Percentiles rank a stretch among this genome's conserved stretches.
These are phyloP conservation scores for Alosa alosa DNA, from an alignment of 2,113 vertebrate genomes.

Conservation along the genomic window DNA sequence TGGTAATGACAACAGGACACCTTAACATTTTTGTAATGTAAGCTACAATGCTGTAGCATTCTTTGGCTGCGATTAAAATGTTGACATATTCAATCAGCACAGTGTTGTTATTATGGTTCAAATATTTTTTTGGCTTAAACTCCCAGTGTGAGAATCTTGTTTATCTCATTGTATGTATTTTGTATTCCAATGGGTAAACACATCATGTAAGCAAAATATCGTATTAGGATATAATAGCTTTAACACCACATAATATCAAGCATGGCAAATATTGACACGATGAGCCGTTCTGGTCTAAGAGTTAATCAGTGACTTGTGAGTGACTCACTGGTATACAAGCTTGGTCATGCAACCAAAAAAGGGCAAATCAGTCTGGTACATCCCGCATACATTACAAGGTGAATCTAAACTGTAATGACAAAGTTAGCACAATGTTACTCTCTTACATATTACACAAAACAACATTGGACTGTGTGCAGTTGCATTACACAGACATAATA, in stretches of 20 bases:
- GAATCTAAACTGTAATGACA: background rate
- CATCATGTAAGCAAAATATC: background rate
- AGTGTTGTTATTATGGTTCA: background rate
- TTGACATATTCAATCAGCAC: background rate
- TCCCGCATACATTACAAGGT: background rate
- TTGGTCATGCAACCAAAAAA: background rate
- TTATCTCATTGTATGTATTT: background rate
- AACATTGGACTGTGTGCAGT: background rate
- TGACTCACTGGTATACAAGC: background rate
- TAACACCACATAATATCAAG: background rate
- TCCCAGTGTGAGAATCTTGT: no score
- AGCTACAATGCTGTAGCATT: background rate
- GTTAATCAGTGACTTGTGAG: conserved; percentile 33
- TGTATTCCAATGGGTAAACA: background rate
- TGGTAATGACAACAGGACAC: background rate
- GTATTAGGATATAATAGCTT: background rate
- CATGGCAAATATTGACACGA: conserved; percentile 33
- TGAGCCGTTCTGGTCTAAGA: background rate
- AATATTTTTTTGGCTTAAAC: background rate
- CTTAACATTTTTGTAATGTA: background rate
- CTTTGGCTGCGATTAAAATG: background rate
- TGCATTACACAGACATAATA: background rate
- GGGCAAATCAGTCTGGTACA: background rate
- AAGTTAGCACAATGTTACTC: background rate
- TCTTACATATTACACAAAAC: background rate